phyloP scores from a whole-genome alignment of 2,797 vertebrate genomes.

The Enteromius treurensis region DNA sequence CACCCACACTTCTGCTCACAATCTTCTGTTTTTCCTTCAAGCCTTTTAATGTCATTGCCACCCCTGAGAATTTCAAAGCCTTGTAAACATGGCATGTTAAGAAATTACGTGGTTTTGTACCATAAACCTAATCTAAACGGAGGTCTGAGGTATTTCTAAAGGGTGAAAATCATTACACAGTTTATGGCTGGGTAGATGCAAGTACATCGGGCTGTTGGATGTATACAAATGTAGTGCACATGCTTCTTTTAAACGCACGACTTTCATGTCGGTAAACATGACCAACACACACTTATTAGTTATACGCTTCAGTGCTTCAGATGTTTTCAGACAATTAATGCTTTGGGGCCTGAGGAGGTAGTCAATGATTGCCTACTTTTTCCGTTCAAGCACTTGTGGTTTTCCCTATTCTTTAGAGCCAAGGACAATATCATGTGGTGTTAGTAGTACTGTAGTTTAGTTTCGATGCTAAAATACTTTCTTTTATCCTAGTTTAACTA shows the following conservation, averaged over 20 bases:
- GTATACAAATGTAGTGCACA: constrained; percentile 72
- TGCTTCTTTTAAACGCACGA: constrained; percentile 61
- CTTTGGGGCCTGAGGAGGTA: constrained; percentile 70
- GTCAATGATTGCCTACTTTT: constrained; percentile 80
- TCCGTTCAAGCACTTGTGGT: constrained; percentile 71
- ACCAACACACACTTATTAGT: constrained; percentile 68
- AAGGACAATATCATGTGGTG: constrained; percentile 60
- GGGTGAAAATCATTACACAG: constrained; percentile 33
- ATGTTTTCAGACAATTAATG: constrained; percentile 70
- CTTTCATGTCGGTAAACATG: constrained; percentile 71
- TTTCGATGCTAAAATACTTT: neutral
- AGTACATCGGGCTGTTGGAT: constrained; percentile 53
- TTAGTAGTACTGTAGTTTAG: neutral
- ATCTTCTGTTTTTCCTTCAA: constrained; percentile 64
- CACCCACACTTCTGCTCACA: constrained; percentile 74
- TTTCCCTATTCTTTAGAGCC: constrained; percentile 59
- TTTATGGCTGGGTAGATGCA: constrained; percentile 40
- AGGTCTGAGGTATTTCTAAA: neutral
- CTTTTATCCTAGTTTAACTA: neutral
- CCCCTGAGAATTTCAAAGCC: constrained; percentile 4
- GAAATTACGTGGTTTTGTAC: neutral
- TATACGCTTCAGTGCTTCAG: constrained; percentile 68
- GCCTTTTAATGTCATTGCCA: constrained; percentile 53
- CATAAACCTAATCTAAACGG: neutral
- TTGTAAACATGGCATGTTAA: neutral